Evolutionary conservation across 2,888 invertebrate species (phyloP), one percentile per base, ranked within the genome.

Genomic region (Odontocerum albicorne): DNA sequence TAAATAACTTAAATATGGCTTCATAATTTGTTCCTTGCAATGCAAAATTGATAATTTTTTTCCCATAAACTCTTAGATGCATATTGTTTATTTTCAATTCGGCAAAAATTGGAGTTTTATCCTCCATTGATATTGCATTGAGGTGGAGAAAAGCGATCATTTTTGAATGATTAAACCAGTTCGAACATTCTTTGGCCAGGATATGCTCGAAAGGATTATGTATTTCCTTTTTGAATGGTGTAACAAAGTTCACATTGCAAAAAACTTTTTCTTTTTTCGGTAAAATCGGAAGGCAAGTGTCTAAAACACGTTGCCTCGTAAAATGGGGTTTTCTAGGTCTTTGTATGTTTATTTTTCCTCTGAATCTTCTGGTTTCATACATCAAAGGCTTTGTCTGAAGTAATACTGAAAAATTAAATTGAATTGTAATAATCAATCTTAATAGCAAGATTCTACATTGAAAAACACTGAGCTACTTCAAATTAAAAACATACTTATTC

Each of bases 261-360:
- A 90, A 74, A 63, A 80, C 64, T 12, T 66, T 65, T 55, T 71
- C 68, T 13, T 76, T 76, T 36, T 79, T 74, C 7, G 78, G 71
- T 64, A 80, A 86, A 35, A 74, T 73, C 0, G 90, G 90, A 65
- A 82, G 79, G 0, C 85, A 71, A n/a, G 90, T 72, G 61, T 82
- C 82, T 39, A 87, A 68, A 35, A 87, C 75, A 62, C 81, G 77
- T 13, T 86, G 86, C 61, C 85, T 81, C 62, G 83, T 81, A 66
- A 83, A 89, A 69, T 88, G 88, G 1, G 88, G 85, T 44, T 81
- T 72, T 65, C 79, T 80, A 1, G 92, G 92, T 61, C 76, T 83
- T 68, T 88, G 86, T 35, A 92, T 82, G 66, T 92, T 91, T 46
- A 91, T 87, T 74, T 90, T 88, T 2, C 86, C 85, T 16, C 87